A percentile compares a stretch with the other conserved stretches of the same genome.
Conservation (phyloP, 2,888 invertebrate species). For the Coremacera marginata region DNA sequence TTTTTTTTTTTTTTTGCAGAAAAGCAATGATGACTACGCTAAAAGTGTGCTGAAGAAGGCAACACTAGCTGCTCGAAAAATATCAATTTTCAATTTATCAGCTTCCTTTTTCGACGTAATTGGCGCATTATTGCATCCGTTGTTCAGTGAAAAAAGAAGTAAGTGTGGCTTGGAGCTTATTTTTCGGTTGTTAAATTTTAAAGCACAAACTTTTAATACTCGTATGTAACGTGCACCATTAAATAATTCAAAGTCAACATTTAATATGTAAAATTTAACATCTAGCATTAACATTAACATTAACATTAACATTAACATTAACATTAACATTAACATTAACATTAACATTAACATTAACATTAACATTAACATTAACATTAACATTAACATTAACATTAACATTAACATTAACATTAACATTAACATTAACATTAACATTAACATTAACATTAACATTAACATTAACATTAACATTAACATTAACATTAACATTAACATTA, state of each 20-base stretch:
- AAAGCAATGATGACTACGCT: slow-evolving; percentile 47
- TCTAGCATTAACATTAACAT: background rate
- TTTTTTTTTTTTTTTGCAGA: slow-evolving; percentile 43
- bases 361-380: too few species aligned
- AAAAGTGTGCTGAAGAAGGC: slow-evolving; percentile 50
- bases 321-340: too few species aligned
- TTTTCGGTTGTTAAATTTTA: background rate
- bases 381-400: too few species aligned
- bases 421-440: too few species aligned
- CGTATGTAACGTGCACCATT: too few species aligned
- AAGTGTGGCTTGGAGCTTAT: slow-evolving; percentile 25
- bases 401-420: too few species aligned
- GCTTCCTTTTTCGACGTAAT: slow-evolving; percentile 57
- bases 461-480: too few species aligned
- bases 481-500: too few species aligned
- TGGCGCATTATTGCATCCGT: slow-evolving; percentile 55
- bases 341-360: too few species aligned
- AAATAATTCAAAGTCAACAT: background rate
- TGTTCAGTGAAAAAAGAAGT: slow-evolving; percentile 56
- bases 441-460: too few species aligned
- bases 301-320: too few species aligned
- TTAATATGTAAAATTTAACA: background rate
- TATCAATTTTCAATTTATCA: slow-evolving; percentile 60
- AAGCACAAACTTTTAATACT: too few species aligned
- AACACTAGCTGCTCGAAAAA: slow-evolving; percentile 53